phyloP scores from a whole-genome alignment of 2,888 invertebrate genomes.

The Conchocele bisecta region DNA sequence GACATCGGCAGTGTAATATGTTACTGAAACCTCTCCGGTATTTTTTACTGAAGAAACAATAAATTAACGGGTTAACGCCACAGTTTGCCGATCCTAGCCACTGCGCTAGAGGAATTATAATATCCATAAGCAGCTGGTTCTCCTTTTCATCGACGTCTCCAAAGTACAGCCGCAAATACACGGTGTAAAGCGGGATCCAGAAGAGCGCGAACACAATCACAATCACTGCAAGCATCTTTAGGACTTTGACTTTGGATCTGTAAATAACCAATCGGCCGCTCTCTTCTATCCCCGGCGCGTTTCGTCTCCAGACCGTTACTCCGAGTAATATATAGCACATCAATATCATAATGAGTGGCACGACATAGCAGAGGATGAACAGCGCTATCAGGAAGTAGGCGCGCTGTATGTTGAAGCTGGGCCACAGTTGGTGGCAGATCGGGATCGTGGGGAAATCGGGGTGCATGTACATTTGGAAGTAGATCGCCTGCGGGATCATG shows the following conservation, averaged over 20 bases:
- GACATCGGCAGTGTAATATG: slow-evolving; percentile 48
- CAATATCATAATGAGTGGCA: slow-evolving; percentile 94
- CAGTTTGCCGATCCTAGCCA: slow-evolving; percentile 97
- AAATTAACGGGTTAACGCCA: slow-evolving; percentile 96
- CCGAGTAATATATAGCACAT: slow-evolving; percentile 96
- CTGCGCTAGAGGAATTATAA: slow-evolving; percentile 92
- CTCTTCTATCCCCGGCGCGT: slow-evolving; percentile 94
- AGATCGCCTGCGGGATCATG: slow-evolving; percentile 93
- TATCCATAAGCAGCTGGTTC: slow-evolving; percentile 87
- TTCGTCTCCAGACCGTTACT: slow-evolving; percentile 93
- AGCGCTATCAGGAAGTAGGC: slow-evolving; percentile 94
- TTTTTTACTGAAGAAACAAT: slow-evolving; percentile 97
- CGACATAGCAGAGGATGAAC: slow-evolving; percentile 93
- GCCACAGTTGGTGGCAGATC: slow-evolving; percentile 86
- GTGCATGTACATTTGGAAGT: slow-evolving; percentile 89
- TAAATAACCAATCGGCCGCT: slow-evolving; percentile 82
- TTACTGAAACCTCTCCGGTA: slow-evolving; percentile 91
- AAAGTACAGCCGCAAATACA: slow-evolving; percentile 87
- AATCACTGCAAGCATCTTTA: slow-evolving; percentile 96
- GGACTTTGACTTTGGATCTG: slow-evolving; percentile 96
- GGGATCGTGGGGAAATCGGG: slow-evolving; percentile 47
- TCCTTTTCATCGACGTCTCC: slow-evolving; percentile 5
- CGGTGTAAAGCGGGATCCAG: slow-evolving; percentile 95
- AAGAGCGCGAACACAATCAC: slow-evolving; percentile 95
- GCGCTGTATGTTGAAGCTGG: slow-evolving; percentile 90